Evolutionary conservation across 2,888 invertebrate genomes (phyloP).

Genomic region (Myathropa florea): DNA sequence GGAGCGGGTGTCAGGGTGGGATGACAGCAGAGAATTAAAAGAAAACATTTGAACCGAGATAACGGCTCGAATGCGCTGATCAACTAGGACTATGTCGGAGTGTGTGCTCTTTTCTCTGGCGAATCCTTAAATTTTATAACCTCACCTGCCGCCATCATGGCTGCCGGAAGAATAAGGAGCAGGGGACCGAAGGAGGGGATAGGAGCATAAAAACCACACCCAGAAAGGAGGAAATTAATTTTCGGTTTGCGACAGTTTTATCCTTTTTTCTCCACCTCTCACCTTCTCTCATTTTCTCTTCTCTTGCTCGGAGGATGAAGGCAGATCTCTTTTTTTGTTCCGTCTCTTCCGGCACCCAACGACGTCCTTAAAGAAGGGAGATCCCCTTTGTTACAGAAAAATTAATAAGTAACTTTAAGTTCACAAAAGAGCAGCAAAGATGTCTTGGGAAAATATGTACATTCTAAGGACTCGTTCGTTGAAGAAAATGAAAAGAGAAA

Average conservation of each 20-base stretch:
- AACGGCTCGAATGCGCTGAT: background rate
- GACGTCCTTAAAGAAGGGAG: slow-evolving; percentile 32
- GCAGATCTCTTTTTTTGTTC: background rate
- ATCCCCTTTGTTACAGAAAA: slow-evolving; percentile 40
- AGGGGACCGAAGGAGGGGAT: background rate
- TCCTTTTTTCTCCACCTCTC: slow-evolving; percentile 25
- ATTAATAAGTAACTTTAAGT: slow-evolving; percentile 55
- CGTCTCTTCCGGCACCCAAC: slow-evolving; percentile 26
- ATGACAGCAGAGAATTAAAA: slow-evolving; percentile 50
- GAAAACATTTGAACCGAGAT: slow-evolving; percentile 45
- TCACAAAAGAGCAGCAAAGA: background rate
- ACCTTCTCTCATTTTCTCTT: too few species aligned
- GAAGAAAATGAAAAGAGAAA: background rate
- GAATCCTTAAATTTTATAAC: slow-evolving; percentile 36
- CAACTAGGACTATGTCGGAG: slow-evolving; percentile 8
- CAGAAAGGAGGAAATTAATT: slow-evolving; percentile 56
- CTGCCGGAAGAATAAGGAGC: background rate
- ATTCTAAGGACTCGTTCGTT: background rate
- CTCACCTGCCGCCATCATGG: slow-evolving; percentile 42
- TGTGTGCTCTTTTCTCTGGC: slow-evolving; percentile 19
- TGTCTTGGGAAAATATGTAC: background rate
- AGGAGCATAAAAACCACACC: slow-evolving; percentile 45
- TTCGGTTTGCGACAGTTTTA: slow-evolving; percentile 55
- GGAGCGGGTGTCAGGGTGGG: background rate
- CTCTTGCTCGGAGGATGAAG: too few species aligned